These are phyloP conservation scores for Eupithecia abbreviata DNA, from an alignment of 2,888 invertebrate species.

Conservation along the genomic window DNA sequence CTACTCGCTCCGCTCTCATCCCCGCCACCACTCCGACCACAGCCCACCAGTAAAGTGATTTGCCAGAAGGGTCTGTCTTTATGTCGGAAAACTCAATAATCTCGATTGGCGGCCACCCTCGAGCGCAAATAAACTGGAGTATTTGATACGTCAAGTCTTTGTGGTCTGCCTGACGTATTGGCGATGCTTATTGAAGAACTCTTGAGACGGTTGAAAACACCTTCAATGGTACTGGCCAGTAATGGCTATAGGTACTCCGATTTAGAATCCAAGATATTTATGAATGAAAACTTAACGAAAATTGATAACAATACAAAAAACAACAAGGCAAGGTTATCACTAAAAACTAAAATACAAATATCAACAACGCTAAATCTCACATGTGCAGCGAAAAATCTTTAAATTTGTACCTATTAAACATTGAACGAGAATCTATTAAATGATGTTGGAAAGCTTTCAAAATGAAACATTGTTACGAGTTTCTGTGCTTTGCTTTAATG, in stretches of 20 bases:
- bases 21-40: constrained; percentile 4
- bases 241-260: background rate
- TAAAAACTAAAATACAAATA: too few relatives aligned
- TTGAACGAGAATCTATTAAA: too few relatives aligned
- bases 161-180: constrained; percentile 28
- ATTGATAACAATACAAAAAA: too few relatives aligned
- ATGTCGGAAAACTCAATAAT: constrained; percentile 56
- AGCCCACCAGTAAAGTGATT: constrained; percentile 57
- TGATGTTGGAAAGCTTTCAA: too few relatives aligned
- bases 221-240: background rate
- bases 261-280: too few relatives aligned
- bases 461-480: too few relatives aligned
- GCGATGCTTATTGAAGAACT: constrained; percentile 28
- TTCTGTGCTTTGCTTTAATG: too few relatives aligned
- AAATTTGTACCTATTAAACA: too few relatives aligned
- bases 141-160: constrained; percentile 34
- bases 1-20: constrained; percentile 19
- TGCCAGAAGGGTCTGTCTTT: constrained; percentile 49
- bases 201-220: background rate
- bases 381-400: too few relatives aligned
- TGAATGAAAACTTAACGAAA: too few relatives aligned
- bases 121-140: constrained; percentile 33
- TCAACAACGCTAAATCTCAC: too few relatives aligned
- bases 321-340: too few relatives aligned
- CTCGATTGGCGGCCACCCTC: constrained; percentile 55